A percentile compares a stretch with the other conserved stretches of the same genome.
These are phyloP conservation scores for Paguma larvata DNA, from an alignment of 2,797 vertebrate genomes.

Conservation along the genomic window DNA sequence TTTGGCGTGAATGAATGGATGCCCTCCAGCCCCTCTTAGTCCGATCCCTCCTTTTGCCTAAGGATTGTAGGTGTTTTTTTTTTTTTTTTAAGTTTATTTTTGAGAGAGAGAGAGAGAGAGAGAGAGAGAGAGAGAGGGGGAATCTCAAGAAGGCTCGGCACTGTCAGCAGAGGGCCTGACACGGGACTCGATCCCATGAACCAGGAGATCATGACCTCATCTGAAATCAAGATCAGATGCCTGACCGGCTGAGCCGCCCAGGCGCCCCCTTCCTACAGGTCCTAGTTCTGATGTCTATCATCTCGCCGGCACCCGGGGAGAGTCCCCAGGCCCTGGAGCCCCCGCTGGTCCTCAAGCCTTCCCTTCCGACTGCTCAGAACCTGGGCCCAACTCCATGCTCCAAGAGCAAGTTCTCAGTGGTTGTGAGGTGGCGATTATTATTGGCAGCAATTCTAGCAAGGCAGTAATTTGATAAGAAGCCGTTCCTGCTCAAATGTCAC, in stretches of 20 bases:
- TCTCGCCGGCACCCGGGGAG: not conserved
- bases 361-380: not conserved
- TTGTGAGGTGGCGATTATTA: not conserved
- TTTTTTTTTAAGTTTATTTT: too few species aligned
- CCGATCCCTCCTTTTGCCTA: not conserved
- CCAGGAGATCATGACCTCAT: too few species aligned
- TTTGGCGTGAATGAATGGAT: not conserved
- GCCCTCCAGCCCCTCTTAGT: not conserved
- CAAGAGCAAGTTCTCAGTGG: not conserved
- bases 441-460: not conserved
- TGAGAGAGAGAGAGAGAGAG: too few species aligned
- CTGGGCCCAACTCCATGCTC: not conserved
- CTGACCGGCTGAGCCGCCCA: too few species aligned
- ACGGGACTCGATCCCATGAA: too few species aligned
- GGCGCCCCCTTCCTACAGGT: not conserved
- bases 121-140: too few species aligned
- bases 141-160: too few species aligned
- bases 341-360: not conserved
- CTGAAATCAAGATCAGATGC: too few species aligned
- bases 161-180: too few species aligned
- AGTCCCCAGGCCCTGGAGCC: too few species aligned
- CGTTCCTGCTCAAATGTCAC: not conserved
- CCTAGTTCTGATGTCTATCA: not conserved
- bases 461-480: not conserved
- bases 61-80: too few species aligned